A percentile compares a stretch with the other conserved stretches of the same genome.
These are phyloP conservation scores for Pampusana beccarii DNA, from an alignment of 2,113 vertebrate species.

Conservation along the genomic window DNA sequence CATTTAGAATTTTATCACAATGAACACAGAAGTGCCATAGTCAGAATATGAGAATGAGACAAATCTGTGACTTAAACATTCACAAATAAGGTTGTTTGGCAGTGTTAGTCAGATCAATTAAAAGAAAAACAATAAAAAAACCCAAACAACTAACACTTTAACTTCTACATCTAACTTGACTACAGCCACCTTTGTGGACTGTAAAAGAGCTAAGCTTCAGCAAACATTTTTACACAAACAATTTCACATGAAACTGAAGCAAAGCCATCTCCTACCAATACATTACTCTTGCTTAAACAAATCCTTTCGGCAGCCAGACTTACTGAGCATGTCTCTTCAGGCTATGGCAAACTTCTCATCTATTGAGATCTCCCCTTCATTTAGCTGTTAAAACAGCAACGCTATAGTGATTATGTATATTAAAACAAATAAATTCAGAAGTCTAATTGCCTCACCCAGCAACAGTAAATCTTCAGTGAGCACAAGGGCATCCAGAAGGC, in stretches of 20 bases:
- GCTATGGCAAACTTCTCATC: neutral
- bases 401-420: neutral
- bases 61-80: neutral
- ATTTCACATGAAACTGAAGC: neutral
- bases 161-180: neutral
- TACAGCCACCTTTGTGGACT: neutral
- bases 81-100: neutral
- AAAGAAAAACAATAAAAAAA: neutral
- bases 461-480: neutral
- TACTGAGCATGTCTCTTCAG: neutral
- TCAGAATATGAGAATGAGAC: neutral
- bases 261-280: neutral
- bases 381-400: neutral
- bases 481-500: neutral
- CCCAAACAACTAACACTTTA: neutral
- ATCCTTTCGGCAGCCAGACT: neutral
- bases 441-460: neutral
- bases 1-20: constrained; percentile 1
- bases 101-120: neutral
- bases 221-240: neutral
- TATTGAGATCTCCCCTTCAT: neutral
- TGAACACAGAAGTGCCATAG: neutral
- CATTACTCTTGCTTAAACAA: neutral
- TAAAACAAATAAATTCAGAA: neutral
- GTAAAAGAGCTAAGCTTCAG: neutral